Evolutionary conservation across 1,140 invertebrate species (phyloP).

Genomic region (Dendroctonus ponderosae): DNA sequence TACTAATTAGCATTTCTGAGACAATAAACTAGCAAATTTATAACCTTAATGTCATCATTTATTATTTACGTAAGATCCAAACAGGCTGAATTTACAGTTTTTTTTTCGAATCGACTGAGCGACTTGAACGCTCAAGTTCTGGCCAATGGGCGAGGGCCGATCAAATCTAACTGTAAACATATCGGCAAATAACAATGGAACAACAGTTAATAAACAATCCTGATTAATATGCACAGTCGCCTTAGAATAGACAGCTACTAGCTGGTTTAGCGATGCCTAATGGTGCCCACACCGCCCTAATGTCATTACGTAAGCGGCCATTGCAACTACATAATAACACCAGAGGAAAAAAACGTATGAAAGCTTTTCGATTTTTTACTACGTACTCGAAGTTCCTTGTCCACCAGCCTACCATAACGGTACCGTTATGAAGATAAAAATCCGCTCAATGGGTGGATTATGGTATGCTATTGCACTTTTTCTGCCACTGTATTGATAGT

Average conservation of each 20-base stretch:
- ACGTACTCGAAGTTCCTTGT: not conserved
- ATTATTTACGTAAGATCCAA: too few relatives aligned
- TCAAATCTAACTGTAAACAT: slow-evolving; percentile 7
- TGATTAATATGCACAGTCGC: slow-evolving; percentile 2
- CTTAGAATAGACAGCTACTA: not conserved
- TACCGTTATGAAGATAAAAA: slow-evolving; percentile 6
- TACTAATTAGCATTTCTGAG: too few relatives aligned
- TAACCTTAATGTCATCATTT: too few relatives aligned
- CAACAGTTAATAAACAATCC: slow-evolving; percentile 8
- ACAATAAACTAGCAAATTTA: too few relatives aligned
- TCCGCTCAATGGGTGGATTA: slow-evolving; percentile 5
- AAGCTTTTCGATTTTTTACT: slow-evolving; percentile 8
- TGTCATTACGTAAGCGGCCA: too few relatives aligned
- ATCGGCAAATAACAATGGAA: slow-evolving; percentile 8
- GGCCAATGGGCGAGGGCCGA: not conserved
- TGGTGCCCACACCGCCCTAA: not conserved
- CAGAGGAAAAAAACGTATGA: slow-evolving; percentile 1
- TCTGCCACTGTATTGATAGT: too few relatives aligned
- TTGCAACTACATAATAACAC: too few relatives aligned
- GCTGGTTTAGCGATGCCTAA: not conserved
- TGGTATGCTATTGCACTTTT: not conserved
- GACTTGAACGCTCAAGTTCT: too few relatives aligned
- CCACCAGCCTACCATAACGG: slow-evolving; percentile 1
- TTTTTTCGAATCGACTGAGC: too few relatives aligned
- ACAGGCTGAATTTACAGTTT: too few relatives aligned